phyloP scores from a whole-genome alignment of 2,113 vertebrate species.

The Festucalex cinctus region DNA sequence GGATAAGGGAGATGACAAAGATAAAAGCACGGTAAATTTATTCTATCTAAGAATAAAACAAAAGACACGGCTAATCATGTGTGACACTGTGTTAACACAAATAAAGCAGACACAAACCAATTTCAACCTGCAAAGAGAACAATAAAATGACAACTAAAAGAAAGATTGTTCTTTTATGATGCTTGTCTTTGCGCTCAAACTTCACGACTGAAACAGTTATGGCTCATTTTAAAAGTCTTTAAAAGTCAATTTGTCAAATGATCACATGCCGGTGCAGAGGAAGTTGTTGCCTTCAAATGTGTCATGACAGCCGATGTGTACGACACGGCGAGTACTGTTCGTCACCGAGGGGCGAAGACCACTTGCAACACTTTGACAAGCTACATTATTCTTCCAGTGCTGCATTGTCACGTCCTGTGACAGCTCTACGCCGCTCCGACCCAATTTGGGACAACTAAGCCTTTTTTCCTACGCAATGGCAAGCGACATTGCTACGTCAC shows the following conservation, averaged over 20 bases:
- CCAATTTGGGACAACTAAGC: slow-evolving; percentile 23
- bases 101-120: not conserved
- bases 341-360: slow-evolving; percentile 55
- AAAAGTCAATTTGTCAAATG: slow-evolving; percentile 11
- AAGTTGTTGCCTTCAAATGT: slow-evolving; percentile 67
- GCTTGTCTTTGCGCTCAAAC: slow-evolving; percentile 18
- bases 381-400: slow-evolving; percentile 59
- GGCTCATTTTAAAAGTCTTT: not conserved
- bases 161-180: slow-evolving; percentile 5
- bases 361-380: slow-evolving; percentile 66
- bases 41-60: slow-evolving; percentile 1
- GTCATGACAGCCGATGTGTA: slow-evolving; percentile 59
- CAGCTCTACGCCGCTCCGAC: slow-evolving; percentile 32
- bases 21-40: slow-evolving; percentile 30
- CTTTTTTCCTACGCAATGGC: not conserved
- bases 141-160: slow-evolving; percentile 1
- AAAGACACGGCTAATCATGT: not conserved
- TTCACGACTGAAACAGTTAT: not conserved
- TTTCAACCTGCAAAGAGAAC: not conserved
- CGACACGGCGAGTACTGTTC: slow-evolving; percentile 72
- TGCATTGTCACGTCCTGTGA: slow-evolving; percentile 46
- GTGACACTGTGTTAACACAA: not conserved
- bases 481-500: not conserved
- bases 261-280: slow-evolving; percentile 63
- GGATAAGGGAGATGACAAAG: slow-evolving; percentile 56